A percentile compares a stretch with the other conserved stretches of the same genome.
Conservation (phyloP, 30 jellyfish, hydroid and myxozoan species). For the Phacellophora camtschatica region DNA sequence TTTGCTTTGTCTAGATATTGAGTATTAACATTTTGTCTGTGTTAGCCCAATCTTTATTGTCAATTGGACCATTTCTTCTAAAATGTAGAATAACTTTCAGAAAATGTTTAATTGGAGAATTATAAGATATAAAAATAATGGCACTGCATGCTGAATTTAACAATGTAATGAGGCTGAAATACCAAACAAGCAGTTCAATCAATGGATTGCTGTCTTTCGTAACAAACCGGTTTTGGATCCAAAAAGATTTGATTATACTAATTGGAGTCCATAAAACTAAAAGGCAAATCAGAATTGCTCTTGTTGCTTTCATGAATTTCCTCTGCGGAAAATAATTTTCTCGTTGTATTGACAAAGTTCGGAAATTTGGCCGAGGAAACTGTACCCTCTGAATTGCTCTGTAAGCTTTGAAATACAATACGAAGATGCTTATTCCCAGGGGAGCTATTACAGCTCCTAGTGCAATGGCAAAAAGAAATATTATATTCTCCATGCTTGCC, state of each 20-base stretch:
- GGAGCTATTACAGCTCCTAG: neutral
- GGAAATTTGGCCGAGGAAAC: no score
- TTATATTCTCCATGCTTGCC: neutral
- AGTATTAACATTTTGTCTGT: no score
- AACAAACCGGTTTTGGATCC: no score
- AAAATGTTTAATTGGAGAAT: neutral
- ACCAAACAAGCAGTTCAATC: neutral
- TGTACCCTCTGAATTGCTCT: neutral
- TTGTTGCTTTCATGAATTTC: neutral
- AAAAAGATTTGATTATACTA: neutral
- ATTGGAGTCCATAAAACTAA: neutral
- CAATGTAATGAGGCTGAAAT: neutral
- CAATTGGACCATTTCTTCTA: neutral
- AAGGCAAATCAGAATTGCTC: neutral
- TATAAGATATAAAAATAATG: neutral
- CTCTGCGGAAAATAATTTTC: no score
- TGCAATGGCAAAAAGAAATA: neutral
- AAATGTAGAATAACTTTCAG: neutral
- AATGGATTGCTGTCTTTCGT: no score
- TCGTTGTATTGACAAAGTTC: neutral
- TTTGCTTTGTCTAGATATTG: no score
- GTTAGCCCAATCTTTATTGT: no score
- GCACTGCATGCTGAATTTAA: neutral
- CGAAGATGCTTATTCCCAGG: neutral
- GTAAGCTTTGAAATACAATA: conserved; percentile 6